Percentiles rank a stretch among this genome's conserved stretches.
Conservation (phyloP, 2,113 vertebrate species). For the Chaenogobius annularis region DNA sequence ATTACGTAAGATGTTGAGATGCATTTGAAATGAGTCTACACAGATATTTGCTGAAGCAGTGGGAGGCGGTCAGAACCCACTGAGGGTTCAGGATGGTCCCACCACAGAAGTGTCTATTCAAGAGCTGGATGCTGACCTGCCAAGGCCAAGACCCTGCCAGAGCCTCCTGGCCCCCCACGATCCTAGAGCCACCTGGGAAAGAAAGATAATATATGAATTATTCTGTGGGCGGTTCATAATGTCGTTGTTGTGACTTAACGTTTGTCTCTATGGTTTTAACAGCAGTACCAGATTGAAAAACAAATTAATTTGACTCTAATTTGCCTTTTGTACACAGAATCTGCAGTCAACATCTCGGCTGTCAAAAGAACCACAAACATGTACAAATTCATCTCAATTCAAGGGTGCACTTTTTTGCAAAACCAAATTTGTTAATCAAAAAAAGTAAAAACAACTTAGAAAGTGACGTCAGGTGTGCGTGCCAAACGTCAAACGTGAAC, state of each 20-base stretch:
- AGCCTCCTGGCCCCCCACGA: conserved; percentile 59
- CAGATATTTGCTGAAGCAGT: conserved; percentile 52
- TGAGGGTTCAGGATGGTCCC: conserved; percentile 47
- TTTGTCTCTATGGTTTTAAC: too few species aligned
- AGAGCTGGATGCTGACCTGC: conserved; percentile 66
- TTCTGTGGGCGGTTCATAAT: background rate
- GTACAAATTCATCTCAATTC: conserved; percentile 14
- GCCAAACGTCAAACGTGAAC: background rate
- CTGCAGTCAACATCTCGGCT: background rate
- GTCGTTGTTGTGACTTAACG: background rate
- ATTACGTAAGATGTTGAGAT: background rate
- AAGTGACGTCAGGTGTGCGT: conserved; percentile 23
- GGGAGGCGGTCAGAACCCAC: conserved; percentile 59
- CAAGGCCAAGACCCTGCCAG: conserved; percentile 66
- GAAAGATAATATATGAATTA: background rate
- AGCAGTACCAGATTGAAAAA: background rate
- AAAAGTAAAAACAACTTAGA: conserved; percentile 28
- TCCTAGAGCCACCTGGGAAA: conserved; percentile 27
- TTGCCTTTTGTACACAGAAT: conserved; percentile 11
- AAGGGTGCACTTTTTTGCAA: too few species aligned
- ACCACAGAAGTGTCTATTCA: conserved; percentile 37
- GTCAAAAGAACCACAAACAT: conserved; percentile 17
- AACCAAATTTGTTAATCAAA: too few species aligned
- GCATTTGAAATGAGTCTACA: conserved; percentile 7
- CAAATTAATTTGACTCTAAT: background rate